phyloP scores from a whole-genome alignment of 2,797 vertebrate species.

The Clarias pachynema region DNA sequence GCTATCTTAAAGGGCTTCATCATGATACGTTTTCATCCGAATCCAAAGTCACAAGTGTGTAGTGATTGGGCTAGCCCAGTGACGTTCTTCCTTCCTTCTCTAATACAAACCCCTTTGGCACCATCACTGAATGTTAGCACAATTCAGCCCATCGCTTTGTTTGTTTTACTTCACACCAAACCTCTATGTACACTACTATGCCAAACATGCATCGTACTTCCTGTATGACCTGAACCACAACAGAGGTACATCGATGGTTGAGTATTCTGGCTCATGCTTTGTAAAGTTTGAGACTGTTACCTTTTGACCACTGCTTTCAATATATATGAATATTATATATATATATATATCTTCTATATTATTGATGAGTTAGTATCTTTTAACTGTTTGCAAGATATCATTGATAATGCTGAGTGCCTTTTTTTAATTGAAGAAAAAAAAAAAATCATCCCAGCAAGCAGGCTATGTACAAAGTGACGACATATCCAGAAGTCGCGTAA shows the following conservation, averaged over 20 bases:
- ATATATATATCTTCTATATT: constrained; percentile 74
- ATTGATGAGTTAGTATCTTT: constrained; percentile 76
- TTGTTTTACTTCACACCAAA: constrained; percentile 42
- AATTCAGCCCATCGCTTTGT: constrained; percentile 45
- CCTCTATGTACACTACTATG: constrained; percentile 49
- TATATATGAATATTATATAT: constrained; percentile 62
- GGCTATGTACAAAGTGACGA: constrained; percentile 55
- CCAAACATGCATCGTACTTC: constrained; percentile 57
- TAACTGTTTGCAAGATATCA: constrained; percentile 79
- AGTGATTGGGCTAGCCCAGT: constrained; percentile 40
- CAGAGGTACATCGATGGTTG: constrained; percentile 65
- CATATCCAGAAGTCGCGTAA: constrained; percentile 44
- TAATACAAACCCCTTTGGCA: constrained; percentile 44
- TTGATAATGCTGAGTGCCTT: constrained; percentile 83
- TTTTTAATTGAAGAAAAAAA: constrained; percentile 57
- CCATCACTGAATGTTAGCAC: constrained; percentile 55
- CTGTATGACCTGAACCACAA: constrained; percentile 59
- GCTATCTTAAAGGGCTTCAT: constrained; percentile 82
- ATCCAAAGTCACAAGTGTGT: constrained; percentile 44
- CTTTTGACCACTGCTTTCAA: constrained; percentile 80
- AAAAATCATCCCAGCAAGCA: constrained; percentile 63
- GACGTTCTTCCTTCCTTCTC: constrained; percentile 44
- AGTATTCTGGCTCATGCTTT: constrained; percentile 72
- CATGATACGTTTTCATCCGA: constrained; percentile 64
- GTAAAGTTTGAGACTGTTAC: constrained; percentile 83